Evolutionary conservation across 2,888 invertebrate species (phyloP).

Genomic region (Melanostoma scalare): DNA sequence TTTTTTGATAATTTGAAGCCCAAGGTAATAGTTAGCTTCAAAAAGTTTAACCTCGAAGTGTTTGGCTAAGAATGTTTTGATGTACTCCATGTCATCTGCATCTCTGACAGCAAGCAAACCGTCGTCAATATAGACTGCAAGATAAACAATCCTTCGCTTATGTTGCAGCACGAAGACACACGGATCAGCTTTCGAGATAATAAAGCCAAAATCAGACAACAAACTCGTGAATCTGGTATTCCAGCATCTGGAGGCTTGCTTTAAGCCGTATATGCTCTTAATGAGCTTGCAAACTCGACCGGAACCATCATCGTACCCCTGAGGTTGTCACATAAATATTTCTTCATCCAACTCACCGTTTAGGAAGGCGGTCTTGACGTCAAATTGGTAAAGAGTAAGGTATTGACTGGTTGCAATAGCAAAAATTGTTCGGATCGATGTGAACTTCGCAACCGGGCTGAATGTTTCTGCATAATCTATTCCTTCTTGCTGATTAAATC

Average conservation of each 20-base stretch:
- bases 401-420: constrained; percentile 63
- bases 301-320: constrained; percentile 59
- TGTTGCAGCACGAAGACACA: constrained; percentile 73
- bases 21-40: constrained; percentile 20
- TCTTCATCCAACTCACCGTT: constrained; percentile 45
- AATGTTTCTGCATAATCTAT: constrained; percentile 75
- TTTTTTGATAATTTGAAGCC: constrained; percentile 20
- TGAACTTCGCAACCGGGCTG: constrained; percentile 17
- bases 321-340: constrained; percentile 60
- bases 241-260: constrained; percentile 43
- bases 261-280: constrained; percentile 74
- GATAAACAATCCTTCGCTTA: constrained; percentile 49
- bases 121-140: constrained; percentile 76
- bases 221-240: constrained; percentile 21
- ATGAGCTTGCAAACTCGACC: constrained; percentile 64
- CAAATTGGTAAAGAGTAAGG: neutral
- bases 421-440: constrained; percentile 26
- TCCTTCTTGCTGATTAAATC: constrained; percentile 75
- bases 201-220: constrained; percentile 19
- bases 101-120: constrained; percentile 71
- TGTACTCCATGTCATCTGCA: constrained; percentile 2
- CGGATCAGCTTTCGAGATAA: constrained; percentile 73
- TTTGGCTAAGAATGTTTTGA: neutral
- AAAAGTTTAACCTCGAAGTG: constrained; percentile 17
- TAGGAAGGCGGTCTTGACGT: constrained; percentile 44